Evolutionary conservation across 2,113 vertebrate species (phyloP), one percentile per base, ranked within the genome.

Genomic region (Hiodon tergisus): DNA sequence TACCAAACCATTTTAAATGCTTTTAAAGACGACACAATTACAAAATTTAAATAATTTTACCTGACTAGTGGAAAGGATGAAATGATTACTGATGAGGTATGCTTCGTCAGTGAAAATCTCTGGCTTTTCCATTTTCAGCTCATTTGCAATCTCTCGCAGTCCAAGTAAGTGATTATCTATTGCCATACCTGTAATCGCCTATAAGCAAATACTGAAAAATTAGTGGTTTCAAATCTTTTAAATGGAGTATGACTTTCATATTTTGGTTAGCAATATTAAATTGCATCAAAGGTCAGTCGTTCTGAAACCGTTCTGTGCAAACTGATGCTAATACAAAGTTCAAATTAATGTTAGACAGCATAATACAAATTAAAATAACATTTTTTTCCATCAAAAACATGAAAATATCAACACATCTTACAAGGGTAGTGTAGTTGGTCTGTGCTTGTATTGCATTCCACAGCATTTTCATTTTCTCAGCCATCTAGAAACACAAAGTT

Each of bases 121-220:
- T 0, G 95, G 96, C 53, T 86, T 89, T 55, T 97, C 93, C 84
- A 93, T 89, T 31, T 89, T 90, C 73, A 90, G 82, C 63, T 95
- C 93, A 72, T 86, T 86, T 67, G 96, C 89, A 55, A 90, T 87
- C 82, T 92, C 95, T 78, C 94, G 87, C 17, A 99, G 93, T 2
- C 93, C 97, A 31, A 98, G 88, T 73, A 99, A 89, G 48, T 99
- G 97, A 90, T 98, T 98, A 92, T 99, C 97, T 73, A 96, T 98
- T 69, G 92, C 97, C 92, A 95, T 93, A 71, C 97, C 97, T 73
- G 93, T 93, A 76, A 98, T 92, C 55, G 94, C 94, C 97, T 99
- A 68, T 84, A 78, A 3, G 79, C 58, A 62, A 57, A 11, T 5
- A 65, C 31, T 31, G 31, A 6, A 71, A 55, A 6, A 51, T 10